Evolutionary conservation across 2,113 vertebrate species (phyloP).

Genomic region (Globicephala melas): DNA sequence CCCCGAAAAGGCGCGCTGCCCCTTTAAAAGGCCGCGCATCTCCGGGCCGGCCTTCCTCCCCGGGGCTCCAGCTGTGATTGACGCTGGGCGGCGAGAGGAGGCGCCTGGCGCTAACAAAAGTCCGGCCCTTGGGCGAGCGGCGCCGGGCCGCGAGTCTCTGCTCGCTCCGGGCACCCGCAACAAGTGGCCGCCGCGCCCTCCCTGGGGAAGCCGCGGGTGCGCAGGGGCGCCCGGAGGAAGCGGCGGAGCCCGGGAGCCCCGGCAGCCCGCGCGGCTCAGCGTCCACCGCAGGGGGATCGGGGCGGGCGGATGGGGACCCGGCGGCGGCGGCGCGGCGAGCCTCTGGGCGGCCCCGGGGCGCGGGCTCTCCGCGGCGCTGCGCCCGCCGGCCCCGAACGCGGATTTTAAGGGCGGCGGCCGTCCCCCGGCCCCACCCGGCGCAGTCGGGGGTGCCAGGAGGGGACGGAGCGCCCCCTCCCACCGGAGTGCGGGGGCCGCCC

Average conservation of each 20-base stretch:
- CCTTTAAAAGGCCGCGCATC: slow-evolving; percentile 79
- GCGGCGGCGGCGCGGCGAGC: slow-evolving; percentile 68
- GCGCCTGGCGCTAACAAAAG: slow-evolving; percentile 84
- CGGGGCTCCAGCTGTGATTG: slow-evolving; percentile 76
- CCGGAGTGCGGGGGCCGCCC: neutral
- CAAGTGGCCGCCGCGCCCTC: slow-evolving; percentile 76
- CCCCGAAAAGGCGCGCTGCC: slow-evolving; percentile 62
- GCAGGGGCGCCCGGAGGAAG: neutral
- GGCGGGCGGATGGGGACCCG: slow-evolving; percentile 63
- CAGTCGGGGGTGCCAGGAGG: neutral
- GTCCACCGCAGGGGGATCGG: neutral
- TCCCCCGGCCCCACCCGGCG: neutral
- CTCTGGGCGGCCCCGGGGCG: slow-evolving; percentile 63
- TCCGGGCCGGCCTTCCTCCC: slow-evolving; percentile 66
- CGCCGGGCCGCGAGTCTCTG: neutral
- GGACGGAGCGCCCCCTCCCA: neutral
- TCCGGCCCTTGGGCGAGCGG: slow-evolving; percentile 60
- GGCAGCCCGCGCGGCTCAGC: neutral
- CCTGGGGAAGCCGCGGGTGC: slow-evolving; percentile 57
- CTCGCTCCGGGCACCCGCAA: slow-evolving; percentile 54
- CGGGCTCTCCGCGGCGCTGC: slow-evolving; percentile 25
- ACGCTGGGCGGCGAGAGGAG: slow-evolving; percentile 84
- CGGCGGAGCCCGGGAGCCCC: neutral
- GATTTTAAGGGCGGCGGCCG: slow-evolving; percentile 6
- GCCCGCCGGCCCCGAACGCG: slow-evolving; percentile 3